These are phyloP conservation scores for Empidonax traillii DNA, from an alignment of 2,113 vertebrate species.

Conservation along the genomic window DNA sequence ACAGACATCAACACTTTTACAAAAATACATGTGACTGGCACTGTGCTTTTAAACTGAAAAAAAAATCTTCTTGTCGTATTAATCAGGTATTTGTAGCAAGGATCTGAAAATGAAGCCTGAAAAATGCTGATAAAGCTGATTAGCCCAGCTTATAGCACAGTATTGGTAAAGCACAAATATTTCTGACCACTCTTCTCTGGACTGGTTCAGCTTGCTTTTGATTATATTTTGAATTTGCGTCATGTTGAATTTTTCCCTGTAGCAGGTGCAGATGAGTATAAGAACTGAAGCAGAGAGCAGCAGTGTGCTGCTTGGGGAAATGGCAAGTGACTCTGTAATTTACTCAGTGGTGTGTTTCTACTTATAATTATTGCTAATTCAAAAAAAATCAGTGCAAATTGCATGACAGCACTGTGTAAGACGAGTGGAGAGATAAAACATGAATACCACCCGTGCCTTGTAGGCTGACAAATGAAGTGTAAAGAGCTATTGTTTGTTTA, in stretches of 20 bases:
- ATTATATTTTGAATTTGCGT: background rate
- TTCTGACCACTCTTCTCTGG: background rate
- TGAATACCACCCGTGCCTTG: background rate
- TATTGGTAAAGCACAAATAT: background rate
- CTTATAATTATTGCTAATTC: constrained; percentile 29
- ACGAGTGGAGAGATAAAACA: background rate
- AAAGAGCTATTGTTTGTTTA: constrained; percentile 28
- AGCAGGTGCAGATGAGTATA: background rate
- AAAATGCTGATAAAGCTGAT: background rate
- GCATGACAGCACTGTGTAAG: background rate
- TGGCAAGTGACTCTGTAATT: background rate
- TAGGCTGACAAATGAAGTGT: background rate
- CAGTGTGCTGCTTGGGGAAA: background rate
- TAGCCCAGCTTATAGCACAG: background rate
- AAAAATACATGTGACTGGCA: background rate
- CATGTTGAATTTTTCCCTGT: background rate
- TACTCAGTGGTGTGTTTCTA: background rate
- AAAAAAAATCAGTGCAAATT: background rate
- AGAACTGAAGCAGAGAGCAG: background rate
- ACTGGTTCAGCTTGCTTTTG: background rate
- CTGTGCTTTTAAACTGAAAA: background rate
- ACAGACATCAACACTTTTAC: background rate
- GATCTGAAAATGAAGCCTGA: background rate
- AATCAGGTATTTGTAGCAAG: background rate
- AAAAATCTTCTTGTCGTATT: background rate